Base-by-base conservation (phyloP, 2,888 invertebrate species). In the Melieria picta region DNA sequence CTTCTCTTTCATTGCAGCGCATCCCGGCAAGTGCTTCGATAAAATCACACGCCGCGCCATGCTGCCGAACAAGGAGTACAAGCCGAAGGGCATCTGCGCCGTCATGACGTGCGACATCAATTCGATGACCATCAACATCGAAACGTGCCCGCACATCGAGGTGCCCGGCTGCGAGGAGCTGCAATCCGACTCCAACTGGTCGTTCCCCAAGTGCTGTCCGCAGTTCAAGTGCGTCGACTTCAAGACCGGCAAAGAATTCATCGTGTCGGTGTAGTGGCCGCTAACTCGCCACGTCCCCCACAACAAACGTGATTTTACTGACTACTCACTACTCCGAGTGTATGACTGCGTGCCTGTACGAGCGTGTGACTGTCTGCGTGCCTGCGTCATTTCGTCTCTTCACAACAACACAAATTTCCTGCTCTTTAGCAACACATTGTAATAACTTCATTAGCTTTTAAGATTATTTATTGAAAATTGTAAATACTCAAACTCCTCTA, bases 11-110 rank as follows among this genome's bases (percentile, higher is more conserved):
- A 60, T 79, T 81, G 52, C 76, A 86, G 86, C 83, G 71, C 78
- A 85, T 79, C 86, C 84, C 76, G 86, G 85, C 77, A 86, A 81
- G 80, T 86, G 86, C 79, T 85, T 79, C 79, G 86, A 86, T 78
- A 86, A 81, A 79, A 77, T 86, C 52, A 85, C 85, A 71, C 81
- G 81, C 70, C 82, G 82, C 66, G 78, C 80, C 76, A 80, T 86
- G 83, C 77, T 86, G 65, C 86, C 86, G 69, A 78, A 82, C 75
- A 86, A 86, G 80, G 86, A 86, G 72, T 86, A 86, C 79, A 83
- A 82, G 75, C 85, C 86, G 77, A 86, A 86, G 80, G 86, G 86
- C 77, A 84, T 86, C 74, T 86, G 86, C 74, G 86, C 86, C 63
- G 80, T 82, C 47, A 83, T 86, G 83, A 84, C 83, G 73, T 86